These are phyloP conservation scores for Pterocles burchelli DNA, from an alignment of 2,113 vertebrate genomes.

Conservation along the genomic window DNA sequence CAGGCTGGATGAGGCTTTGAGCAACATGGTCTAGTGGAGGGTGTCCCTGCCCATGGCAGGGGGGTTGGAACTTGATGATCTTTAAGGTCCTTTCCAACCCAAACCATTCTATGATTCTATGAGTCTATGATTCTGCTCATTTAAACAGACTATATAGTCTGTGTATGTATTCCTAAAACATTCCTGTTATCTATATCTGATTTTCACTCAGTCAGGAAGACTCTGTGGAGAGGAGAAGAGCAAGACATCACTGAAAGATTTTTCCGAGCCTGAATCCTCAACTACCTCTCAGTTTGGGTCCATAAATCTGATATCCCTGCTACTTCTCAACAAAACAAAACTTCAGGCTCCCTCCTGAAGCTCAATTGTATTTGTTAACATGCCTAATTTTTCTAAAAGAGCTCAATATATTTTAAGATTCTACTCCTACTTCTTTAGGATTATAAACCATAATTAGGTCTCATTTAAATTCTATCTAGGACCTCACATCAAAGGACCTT, in stretches of 20 bases:
- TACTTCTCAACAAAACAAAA: background rate
- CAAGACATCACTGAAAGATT: background rate
- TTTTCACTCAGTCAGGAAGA: background rate
- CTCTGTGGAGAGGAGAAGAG: background rate
- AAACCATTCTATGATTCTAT: too few species aligned
- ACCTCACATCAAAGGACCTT: background rate
- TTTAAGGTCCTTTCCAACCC: too few species aligned
- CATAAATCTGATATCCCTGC: background rate
- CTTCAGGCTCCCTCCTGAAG: background rate
- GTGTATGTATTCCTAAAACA: rapidly evolving
- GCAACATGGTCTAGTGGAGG: too few species aligned
- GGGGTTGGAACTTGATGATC: too few species aligned
- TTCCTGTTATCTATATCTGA: background rate
- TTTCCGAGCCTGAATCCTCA: background rate
- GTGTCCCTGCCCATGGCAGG: too few species aligned
- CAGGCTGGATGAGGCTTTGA: too few species aligned
- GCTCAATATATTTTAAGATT: background rate
- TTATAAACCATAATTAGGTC: background rate
- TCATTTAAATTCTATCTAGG: background rate
- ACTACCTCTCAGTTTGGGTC: background rate
- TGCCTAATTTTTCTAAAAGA: background rate
- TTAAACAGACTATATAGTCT: background rate
- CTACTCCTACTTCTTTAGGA: background rate
- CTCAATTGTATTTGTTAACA: background rate
- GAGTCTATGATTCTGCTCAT: background rate